phyloP scores from a whole-genome alignment of 2,113 vertebrate species.

The Ophiodon elongatus region DNA sequence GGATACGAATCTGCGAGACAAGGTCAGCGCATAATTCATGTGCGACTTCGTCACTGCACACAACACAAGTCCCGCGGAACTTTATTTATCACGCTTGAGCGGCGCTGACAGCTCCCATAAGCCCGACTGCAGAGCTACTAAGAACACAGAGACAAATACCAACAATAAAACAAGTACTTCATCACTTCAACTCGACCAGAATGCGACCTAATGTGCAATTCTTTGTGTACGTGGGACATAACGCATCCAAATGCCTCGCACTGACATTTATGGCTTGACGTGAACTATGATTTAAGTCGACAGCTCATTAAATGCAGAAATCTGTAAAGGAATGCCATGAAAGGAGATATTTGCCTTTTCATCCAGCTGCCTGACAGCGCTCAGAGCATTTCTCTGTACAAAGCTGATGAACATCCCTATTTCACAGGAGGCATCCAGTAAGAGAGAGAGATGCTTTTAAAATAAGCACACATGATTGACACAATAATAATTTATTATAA shows the following conservation, averaged over 20 bases:
- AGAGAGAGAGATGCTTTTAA: constrained; percentile 7
- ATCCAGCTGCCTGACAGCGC: not conserved
- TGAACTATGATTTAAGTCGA: constrained; percentile 47
- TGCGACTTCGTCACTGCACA: constrained; percentile 41
- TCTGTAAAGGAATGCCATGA: constrained; percentile 34
- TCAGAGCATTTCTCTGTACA: constrained; percentile 24
- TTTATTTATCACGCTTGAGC: constrained; percentile 68
- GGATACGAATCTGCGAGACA: constrained; percentile 33
- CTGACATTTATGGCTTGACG: constrained; percentile 39
- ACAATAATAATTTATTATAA: constrained; percentile 25
- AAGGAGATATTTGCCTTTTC: constrained; percentile 42
- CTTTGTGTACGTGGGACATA: constrained; percentile 26
- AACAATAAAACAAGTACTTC: constrained; percentile 37
- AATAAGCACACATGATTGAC: constrained; percentile 21
- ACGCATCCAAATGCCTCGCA: constrained; percentile 35
- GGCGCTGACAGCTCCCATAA: constrained; percentile 45
- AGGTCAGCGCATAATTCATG: constrained; percentile 51
- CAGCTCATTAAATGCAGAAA: constrained; percentile 61
- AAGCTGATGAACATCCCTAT: constrained; percentile 51
- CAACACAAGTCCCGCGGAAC: constrained; percentile 30
- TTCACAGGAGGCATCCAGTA: constrained; percentile 38
- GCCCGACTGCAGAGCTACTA: constrained; percentile 9
- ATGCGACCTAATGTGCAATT: not conserved
- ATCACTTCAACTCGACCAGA: constrained; percentile 10
- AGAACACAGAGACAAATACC: constrained; percentile 45